Evolutionary conservation across 2,888 invertebrate species (phyloP), one percentile per base, ranked within the genome.

Genomic region (Apodemia arnacis): DNA sequence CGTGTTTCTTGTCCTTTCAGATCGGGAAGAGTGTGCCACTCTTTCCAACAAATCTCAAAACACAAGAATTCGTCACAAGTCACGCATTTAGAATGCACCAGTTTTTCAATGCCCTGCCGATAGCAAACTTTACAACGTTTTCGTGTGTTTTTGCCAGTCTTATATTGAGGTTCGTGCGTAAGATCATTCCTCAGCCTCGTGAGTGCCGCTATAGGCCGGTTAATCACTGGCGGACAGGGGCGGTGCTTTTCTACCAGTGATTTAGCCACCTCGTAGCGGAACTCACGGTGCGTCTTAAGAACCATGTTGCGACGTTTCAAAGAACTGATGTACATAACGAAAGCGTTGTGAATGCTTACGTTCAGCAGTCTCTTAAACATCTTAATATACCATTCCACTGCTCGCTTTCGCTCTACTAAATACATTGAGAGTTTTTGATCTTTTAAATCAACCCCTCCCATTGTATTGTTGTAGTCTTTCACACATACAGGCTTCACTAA

Each of bases 391-490:
- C 81, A 85, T 44, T 85, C 82, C 5, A n/a, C 7, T 7, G 49
- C 44, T 44, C 78, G 24, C 49, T 81, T 81, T 18, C 78, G 44
- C 54, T 94, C 94, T 73, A 93, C 54, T 10, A 92, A 84, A 76
- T 84, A 93, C 83, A 74, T 76, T 69, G 91, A 89, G 8, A 92
- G 80, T 38, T 70, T 69, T 77, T 78, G 21, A 73, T 27, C 27
- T 66, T 66, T 66, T 66, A 66, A 24, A 66, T 66, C 44, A 18
- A 79, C 87, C 72, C 78, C 69, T 21, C 13, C 91, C 92, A 94
- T 93, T 75, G 31, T 83, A 54, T 88, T 89, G 70, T 94, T 94
- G 70, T 94, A 95, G 18, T 76, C 80, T 10, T 70, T 54, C 0
- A 92, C 81, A 11, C 54, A 76, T 0, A 80, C 18, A 0, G 83